Conservation (phyloP, 1,140 invertebrate species). For the Chironomus tepperi region DNA sequence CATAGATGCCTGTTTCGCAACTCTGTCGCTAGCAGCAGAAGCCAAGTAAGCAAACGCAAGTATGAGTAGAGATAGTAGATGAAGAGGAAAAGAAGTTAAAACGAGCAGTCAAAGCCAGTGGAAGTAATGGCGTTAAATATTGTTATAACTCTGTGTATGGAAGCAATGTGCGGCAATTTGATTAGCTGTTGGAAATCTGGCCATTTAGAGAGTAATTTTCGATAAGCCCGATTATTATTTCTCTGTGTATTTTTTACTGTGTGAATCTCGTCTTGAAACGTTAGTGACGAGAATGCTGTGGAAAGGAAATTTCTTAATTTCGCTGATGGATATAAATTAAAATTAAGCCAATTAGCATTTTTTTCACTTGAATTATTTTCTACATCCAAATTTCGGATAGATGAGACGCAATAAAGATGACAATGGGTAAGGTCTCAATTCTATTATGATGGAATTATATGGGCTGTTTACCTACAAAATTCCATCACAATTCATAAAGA, state of each 20-base stretch:
- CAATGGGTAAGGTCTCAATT: background rate
- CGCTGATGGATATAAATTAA: background rate
- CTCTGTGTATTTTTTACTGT: background rate
- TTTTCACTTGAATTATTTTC: background rate
- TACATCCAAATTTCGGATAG: background rate
- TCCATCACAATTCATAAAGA: background rate
- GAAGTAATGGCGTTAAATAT: conserved; percentile 20
- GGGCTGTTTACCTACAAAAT: conserved; percentile 10
- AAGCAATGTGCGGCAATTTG: conserved; percentile 2
- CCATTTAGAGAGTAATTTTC: conserved; percentile 11
- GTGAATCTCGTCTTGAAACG: background rate
- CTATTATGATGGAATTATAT: conserved; percentile 14
- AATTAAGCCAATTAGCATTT: conserved; percentile 7
- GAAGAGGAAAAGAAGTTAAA: no score
- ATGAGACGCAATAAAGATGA: conserved; percentile 7
- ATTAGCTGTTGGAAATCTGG: conserved; percentile 20
- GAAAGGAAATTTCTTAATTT: background rate
- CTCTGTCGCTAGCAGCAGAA: no score
- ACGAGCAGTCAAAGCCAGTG: background rate
- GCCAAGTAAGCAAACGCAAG: no score
- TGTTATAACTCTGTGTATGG: background rate
- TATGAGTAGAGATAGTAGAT: no score
- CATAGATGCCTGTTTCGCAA: no score
- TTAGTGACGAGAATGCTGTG: no score
- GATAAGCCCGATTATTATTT: conserved; percentile 15